phyloP scores from a whole-genome alignment of 1,140 invertebrate genomes.

The Venturia canescens region DNA sequence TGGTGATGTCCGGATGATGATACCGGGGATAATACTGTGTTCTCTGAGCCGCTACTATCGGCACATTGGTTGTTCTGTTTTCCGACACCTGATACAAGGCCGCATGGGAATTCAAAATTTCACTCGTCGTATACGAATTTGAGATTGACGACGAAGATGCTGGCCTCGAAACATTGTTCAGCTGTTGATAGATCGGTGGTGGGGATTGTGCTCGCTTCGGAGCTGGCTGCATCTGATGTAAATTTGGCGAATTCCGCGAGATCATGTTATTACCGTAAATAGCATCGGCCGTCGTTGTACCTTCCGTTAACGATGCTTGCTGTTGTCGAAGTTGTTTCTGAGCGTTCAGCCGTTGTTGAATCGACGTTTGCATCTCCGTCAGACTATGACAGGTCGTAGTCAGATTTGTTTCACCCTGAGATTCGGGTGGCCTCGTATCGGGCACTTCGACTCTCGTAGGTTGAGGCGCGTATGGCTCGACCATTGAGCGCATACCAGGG shows the following conservation, averaged over 20 bases:
- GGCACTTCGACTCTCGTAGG: constrained; percentile 72
- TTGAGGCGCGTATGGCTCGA: constrained; percentile 70
- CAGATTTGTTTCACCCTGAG: constrained; percentile 11
- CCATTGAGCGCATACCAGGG: constrained; percentile 58
- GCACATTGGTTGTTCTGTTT: constrained; percentile 37
- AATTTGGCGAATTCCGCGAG: constrained; percentile 71
- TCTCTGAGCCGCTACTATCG: constrained; percentile 63
- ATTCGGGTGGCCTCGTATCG: constrained; percentile 70
- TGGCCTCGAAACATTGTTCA: constrained; percentile 65
- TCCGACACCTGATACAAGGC: constrained; percentile 61
- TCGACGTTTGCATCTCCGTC: constrained; percentile 73
- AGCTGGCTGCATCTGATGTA: constrained; percentile 66
- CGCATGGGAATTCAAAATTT: constrained; percentile 63
- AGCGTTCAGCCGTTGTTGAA: constrained; percentile 71
- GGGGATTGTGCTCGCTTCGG: constrained; percentile 72
- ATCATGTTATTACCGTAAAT: constrained; percentile 7
- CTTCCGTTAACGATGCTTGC: constrained; percentile 70
- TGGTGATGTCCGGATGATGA: constrained; percentile 73
- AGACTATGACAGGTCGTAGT: constrained; percentile 62
- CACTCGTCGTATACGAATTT: constrained; percentile 46
- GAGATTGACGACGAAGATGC: constrained; percentile 48
- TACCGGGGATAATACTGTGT: constrained; percentile 72
- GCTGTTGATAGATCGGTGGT: constrained; percentile 71
- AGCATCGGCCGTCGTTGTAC: constrained; percentile 54
- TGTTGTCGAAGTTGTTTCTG: constrained; percentile 65